These are phyloP conservation scores for Amblyornis subalaris DNA, from an alignment of 2,113 vertebrate species.

Conservation along the genomic window DNA sequence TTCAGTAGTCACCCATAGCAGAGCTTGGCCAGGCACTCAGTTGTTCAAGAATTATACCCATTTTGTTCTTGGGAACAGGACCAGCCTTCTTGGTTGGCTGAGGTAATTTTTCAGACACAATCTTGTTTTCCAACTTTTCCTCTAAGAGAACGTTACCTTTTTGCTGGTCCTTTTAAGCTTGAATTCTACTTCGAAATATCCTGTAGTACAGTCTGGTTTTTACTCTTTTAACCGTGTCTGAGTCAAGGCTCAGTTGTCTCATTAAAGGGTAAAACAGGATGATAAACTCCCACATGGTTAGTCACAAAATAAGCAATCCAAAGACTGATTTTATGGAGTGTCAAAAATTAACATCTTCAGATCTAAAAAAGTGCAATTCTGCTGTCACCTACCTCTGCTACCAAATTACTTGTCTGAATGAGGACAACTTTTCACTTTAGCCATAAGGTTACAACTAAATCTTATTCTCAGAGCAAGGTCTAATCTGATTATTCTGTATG, in stretches of 20 bases:
- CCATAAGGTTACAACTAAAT: background rate
- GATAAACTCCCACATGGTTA: background rate
- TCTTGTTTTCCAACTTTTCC: background rate
- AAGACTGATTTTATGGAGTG: background rate
- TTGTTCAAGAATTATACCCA: background rate
- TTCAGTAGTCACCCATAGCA: background rate
- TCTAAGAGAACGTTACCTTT: background rate
- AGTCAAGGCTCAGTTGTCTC: background rate
- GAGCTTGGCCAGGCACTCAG: background rate
- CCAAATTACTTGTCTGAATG: background rate
- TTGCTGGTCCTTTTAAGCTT: background rate
- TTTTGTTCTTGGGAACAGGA: background rate
- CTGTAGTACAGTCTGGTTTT: background rate
- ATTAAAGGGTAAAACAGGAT: background rate
- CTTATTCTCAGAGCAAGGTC: background rate
- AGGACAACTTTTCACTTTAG: background rate
- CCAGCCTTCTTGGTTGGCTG: background rate
- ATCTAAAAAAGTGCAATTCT: background rate
- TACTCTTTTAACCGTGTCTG: background rate
- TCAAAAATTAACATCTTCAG: background rate
- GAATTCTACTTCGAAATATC: background rate
- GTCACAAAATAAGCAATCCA: background rate
- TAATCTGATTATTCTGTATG: background rate
- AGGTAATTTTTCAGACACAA: background rate
- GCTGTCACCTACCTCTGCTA: background rate